phyloP scores from a whole-genome alignment of 92 coral and sea anemone genomes.

The Muricea muricata region DNA sequence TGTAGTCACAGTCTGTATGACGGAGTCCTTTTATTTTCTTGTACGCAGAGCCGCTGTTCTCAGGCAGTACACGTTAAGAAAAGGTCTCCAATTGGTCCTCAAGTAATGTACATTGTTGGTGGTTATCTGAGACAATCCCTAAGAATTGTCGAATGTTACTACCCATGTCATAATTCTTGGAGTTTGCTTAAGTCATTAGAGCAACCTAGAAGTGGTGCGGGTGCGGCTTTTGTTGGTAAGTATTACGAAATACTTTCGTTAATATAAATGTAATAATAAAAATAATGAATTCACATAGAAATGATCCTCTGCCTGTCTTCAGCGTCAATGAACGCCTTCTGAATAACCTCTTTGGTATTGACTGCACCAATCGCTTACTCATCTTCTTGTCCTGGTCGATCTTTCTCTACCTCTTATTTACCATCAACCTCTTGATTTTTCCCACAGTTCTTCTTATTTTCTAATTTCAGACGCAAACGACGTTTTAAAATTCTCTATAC shows the following conservation, averaged over 20 bases:
- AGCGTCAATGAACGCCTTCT: no score
- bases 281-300: no score
- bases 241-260: background rate
- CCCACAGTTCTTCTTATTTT: no score
- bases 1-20: background rate
- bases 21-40: background rate
- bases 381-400: no score
- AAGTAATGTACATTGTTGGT: slow-evolving; percentile 79
- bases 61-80: slow-evolving; percentile 37
- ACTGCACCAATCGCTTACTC: no score
- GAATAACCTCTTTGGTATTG: no score
- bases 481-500: no score
- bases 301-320: no score
- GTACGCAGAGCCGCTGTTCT: slow-evolving; percentile 6
- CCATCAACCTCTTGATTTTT: no score
- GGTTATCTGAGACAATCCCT: slow-evolving; percentile 78
- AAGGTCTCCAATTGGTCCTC: slow-evolving; percentile 77
- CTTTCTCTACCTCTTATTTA: no score
- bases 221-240: slow-evolving; percentile 83
- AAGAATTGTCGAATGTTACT: slow-evolving; percentile 70
- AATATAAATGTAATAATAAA: no score
- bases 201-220: slow-evolving; percentile 82
- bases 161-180: slow-evolving; percentile 70
- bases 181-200: slow-evolving; percentile 70
- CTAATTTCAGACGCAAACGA: no score